Conservation (phyloP, 2,113 vertebrate species). For the Pao palembangensis region DNA sequence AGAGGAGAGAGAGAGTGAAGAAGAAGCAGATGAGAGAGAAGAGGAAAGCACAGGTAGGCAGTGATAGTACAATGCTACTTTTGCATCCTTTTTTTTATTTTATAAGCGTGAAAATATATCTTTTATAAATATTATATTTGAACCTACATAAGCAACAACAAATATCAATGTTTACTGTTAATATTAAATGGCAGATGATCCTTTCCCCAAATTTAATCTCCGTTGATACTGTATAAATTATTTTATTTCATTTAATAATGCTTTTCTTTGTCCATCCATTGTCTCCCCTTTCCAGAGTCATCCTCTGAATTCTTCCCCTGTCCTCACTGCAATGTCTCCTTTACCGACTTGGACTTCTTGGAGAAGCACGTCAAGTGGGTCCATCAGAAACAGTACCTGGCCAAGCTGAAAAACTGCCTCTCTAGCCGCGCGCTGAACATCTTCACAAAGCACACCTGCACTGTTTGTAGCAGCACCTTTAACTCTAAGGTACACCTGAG, state of each 20-base stretch:
- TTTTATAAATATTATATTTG: no score
- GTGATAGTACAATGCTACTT: no score
- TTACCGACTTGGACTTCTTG: slow-evolving; percentile 70
- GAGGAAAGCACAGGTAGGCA: neutral
- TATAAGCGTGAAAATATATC: no score
- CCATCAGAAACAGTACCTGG: slow-evolving; percentile 74
- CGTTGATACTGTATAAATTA: no score
- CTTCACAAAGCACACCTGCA: slow-evolving; percentile 66
- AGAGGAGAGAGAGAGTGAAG: slow-evolving; percentile 33
- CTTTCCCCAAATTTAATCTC: no score
- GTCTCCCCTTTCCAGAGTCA: no score
- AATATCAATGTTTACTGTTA: no score
- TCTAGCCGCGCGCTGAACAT: slow-evolving; percentile 48
- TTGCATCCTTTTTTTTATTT: no score
- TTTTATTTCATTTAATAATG: neutral
- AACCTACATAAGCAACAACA: no score
- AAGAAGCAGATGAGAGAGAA: no score
- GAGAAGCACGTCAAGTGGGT: slow-evolving; percentile 79
- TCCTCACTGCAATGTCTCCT: slow-evolving; percentile 74
- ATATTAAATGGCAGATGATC: no score
- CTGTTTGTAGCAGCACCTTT: slow-evolving; percentile 74
- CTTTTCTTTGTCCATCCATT: slow-evolving; percentile 17
- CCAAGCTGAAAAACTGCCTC: slow-evolving; percentile 66
- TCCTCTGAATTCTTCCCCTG: slow-evolving; percentile 68
- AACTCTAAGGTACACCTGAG: slow-evolving; percentile 69